Evolutionary conservation across 2,888 invertebrate species (phyloP), one percentile per base, ranked within the genome.

Genomic region (Fissipunctia ypsillon): DNA sequence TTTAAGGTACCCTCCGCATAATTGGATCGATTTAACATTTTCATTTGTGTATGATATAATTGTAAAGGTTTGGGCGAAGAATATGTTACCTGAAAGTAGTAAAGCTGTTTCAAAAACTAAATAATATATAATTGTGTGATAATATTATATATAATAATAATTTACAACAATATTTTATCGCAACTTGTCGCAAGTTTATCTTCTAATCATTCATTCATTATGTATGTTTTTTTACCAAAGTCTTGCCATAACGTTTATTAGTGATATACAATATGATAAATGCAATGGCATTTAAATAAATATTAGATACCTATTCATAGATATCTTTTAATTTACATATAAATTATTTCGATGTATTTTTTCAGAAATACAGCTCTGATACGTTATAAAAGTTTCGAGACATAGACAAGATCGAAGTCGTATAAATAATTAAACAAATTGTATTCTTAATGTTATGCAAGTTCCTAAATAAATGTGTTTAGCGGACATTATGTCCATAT

Each of bases 201-300:
- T 59, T 59, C 25, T 71, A 45, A 28, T 54, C 56, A 56, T 31
- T 19, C 28, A 19, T 56, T 19, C 4, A 45, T n/a, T 28, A 52
- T n/a, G 22, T 43, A 56, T 73, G 48, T 63, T 72, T 66, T 43
- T 84, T 68, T 56, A 84, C 83, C 78, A 84, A 84, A 87, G 80
- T 83, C 68, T 85, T 83, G 87, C 87, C 85, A 84, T 86, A 64
- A 61, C 9, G 31, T 59, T 63, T 72, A 72, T 59, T 31, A 56
- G 66, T 67, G 61, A 77, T 69, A 65, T 78, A 66, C 31, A 59
- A 45, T 64, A 63, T 45, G n/a, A 71, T 48, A 78, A 70, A 82
- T 82, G 31, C 50, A 73, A 59, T 65, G 64, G 67, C 63, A 79
- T 73, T 69, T 69, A 64, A 31, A 56, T 80, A 52, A 50, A 77